Conservation (phyloP, 1,140 invertebrate genomes). For the Cotesia vestalis region DNA sequence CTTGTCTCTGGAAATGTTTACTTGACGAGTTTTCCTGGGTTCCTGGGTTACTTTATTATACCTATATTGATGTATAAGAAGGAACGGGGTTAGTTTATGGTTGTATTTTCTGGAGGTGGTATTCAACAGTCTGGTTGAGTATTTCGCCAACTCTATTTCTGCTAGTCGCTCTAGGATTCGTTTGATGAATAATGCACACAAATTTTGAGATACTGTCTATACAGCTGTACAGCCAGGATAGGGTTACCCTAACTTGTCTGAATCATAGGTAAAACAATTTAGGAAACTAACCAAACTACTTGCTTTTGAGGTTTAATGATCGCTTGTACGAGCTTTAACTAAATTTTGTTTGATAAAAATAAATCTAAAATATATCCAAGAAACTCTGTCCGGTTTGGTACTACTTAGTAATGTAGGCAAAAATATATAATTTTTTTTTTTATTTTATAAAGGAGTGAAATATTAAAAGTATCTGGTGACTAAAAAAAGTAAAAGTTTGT, state of each 20-base stretch:
- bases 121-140: neutral
- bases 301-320: too few species aligned
- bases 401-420: too few species aligned
- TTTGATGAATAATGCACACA: constrained; percentile 61
- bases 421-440: too few species aligned
- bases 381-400: too few species aligned
- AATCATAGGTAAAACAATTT: constrained; percentile 45
- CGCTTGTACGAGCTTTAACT: neutral
- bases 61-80: too few species aligned
- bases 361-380: too few species aligned
- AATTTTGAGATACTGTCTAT: constrained; percentile 41
- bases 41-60: too few species aligned
- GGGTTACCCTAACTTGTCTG: constrained; percentile 8
- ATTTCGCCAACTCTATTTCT: neutral
- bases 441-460: too few species aligned
- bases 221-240: neutral
- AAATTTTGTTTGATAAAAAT: too few species aligned
- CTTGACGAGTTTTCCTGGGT: constrained; percentile 12
- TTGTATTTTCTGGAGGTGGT: neutral
- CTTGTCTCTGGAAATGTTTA: constrained; percentile 5
- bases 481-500: constrained; percentile 56
- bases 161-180: constrained; percentile 27
- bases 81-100: too few species aligned
- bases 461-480: neutral
- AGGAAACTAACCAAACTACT: neutral